Base-by-base conservation (phyloP, 2,888 invertebrate genomes). In the Bombylius discolor region DNA sequence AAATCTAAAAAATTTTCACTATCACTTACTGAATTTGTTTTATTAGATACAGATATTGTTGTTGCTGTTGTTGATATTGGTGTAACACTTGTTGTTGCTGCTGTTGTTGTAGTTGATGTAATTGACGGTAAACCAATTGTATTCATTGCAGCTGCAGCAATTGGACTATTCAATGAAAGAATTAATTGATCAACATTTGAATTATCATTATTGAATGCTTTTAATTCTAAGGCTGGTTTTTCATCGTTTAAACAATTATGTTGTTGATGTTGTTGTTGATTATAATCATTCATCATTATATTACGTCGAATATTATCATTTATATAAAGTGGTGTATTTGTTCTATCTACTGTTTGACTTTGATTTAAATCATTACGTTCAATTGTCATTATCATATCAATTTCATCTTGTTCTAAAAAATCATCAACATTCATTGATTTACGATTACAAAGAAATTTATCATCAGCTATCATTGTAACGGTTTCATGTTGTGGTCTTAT, bases 401-500 rank as follows among this genome's bases (percentile, higher is more conserved):
- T 59, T 42, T 68, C 70, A 12, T 70, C 70, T 52, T 71, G 70
- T 59, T 73, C 72, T 14, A 66, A 64, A 47, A 70, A 62, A 53
- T 70, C 68, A 50, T 68, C 68, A 7, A 68, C 66, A 49, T 68
- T 64, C 50, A 67, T 56, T 8, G 68, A 58, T 56, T 63, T 62
- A 5, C 70, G 56, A 13, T 51, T 53, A 56, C 71, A 63, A 56
- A 48, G 51, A 56, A 72, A 64, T 57, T 73, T 73, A 47, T 65
- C 66, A 55, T 64, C 63, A 8, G 64, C 62, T 4, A 64, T 61
- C 64, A 66, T 65, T 44, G 65, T 66, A 13, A 74, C 70, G 1
- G 80, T 67, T 65, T 80, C 81, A 61, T 81, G 82, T 64, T 81
- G 80, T 1, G 81, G 82, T 34, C 79, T 77, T 62, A 75, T 71